Conservation (phyloP, 2,888 invertebrate species). For the Polyommatus iphigenia region DNA sequence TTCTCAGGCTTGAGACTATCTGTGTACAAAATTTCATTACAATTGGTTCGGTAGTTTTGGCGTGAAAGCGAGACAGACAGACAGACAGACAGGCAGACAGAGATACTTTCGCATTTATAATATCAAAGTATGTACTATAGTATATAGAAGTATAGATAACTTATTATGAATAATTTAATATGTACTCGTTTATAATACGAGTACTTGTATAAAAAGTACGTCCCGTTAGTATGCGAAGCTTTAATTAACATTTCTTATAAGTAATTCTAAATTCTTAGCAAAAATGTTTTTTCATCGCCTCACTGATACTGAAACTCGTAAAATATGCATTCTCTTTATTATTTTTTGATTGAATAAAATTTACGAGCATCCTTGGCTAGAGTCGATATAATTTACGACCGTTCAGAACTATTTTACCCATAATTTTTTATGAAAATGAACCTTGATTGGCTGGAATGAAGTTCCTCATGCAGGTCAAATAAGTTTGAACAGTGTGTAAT, state of each 20-base stretch:
- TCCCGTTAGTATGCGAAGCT: background rate
- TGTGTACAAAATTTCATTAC: too few species aligned
- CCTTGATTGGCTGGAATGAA: background rate
- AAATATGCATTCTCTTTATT: constrained; percentile 29
- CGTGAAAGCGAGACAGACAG: too few species aligned
- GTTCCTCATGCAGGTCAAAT: background rate
- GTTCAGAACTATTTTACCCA: background rate
- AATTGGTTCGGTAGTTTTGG: too few species aligned
- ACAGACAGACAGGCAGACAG: too few species aligned
- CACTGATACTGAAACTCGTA: background rate
- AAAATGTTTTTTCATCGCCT: background rate
- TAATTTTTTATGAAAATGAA: background rate
- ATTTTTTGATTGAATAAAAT: constrained; percentile 27
- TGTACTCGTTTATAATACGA: too few species aligned
- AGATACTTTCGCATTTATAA: too few species aligned
- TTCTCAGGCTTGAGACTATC: too few species aligned
- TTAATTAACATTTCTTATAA: background rate
- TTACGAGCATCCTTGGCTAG: constrained; percentile 8
- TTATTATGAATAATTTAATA: too few species aligned
- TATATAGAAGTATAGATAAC: too few species aligned
- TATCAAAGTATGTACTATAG: too few species aligned
- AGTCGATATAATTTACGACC: constrained; percentile 16
- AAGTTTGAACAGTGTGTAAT: background rate
- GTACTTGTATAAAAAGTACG: too few species aligned
- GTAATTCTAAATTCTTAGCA: background rate